A percentile compares a stretch with the other conserved stretches of the same genome.
These are phyloP conservation scores for Rotaria macrura DNA, from an alignment of 2,888 invertebrate species.

Conservation along the genomic window DNA sequence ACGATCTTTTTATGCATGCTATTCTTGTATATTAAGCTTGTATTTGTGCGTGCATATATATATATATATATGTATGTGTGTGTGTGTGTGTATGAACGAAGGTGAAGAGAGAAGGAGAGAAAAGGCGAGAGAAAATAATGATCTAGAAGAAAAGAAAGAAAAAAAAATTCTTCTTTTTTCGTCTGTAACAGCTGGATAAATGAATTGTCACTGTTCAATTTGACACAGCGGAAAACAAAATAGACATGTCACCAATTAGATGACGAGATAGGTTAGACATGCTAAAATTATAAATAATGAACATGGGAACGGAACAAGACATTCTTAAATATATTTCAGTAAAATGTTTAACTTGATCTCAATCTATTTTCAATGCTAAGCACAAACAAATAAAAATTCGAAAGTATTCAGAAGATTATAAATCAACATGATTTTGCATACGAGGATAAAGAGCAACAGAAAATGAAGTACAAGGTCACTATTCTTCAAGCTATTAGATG, in stretches of 20 bases:
- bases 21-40: not conserved
- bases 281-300: not conserved
- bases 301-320: not conserved
- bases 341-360: too few species aligned
- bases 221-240: not conserved
- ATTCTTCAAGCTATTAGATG: not conserved
- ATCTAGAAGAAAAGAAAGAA: not conserved
- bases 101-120: not conserved
- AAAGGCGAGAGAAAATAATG: not conserved
- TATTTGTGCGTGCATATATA: not conserved
- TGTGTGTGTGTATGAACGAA: not conserved
- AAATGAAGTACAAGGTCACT: not conserved
- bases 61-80: not conserved
- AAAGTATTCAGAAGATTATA: too few species aligned
- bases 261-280: not conserved
- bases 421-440: too few species aligned
- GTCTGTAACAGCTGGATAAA: not conserved
- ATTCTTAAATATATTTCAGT: too few species aligned
- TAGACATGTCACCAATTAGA: constrained; percentile 6
- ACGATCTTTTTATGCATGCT: not conserved
- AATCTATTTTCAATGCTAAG: too few species aligned
- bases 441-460: too few species aligned
- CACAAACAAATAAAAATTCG: too few species aligned
- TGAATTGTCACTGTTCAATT: not conserved
- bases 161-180: not conserved